Evolutionary conservation across 2,113 vertebrate genomes (phyloP).

Genomic region (Syrmaticus mikado): DNA sequence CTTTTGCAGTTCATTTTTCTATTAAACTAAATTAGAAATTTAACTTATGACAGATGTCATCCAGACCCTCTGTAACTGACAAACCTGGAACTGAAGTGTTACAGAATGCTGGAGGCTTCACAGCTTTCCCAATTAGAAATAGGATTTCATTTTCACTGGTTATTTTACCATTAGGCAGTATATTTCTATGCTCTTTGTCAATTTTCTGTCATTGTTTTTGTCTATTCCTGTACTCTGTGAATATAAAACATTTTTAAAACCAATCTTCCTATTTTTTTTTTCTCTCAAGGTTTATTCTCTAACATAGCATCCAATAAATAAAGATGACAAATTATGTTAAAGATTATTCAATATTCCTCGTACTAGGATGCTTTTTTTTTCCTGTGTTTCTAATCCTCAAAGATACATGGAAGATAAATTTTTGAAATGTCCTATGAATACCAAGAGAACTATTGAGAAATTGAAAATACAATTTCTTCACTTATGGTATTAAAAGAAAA

Average conservation of each 20-base stretch:
- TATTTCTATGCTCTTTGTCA: background rate
- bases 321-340: background rate
- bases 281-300: background rate
- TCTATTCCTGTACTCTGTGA: background rate
- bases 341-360: background rate
- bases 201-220: background rate
- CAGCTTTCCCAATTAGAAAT: background rate
- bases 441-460: background rate
- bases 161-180: background rate
- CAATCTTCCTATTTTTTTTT: background rate
- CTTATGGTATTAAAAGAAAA: background rate
- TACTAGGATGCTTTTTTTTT: background rate
- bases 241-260: background rate
- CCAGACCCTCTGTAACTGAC: background rate
- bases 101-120: constrained; percentile 19
- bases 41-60: constrained; percentile 26
- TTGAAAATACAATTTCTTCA: accelerated
- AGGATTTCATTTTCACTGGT: background rate
- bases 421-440: background rate
- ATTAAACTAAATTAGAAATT: constrained; percentile 36
- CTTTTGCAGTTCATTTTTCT: background rate
- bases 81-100: constrained; percentile 15
- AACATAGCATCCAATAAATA: background rate
- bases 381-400: background rate
- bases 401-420: background rate